Evolutionary conservation across 2,797 vertebrate species (phyloP).

Genomic region (Craterocephalus amniculus): DNA sequence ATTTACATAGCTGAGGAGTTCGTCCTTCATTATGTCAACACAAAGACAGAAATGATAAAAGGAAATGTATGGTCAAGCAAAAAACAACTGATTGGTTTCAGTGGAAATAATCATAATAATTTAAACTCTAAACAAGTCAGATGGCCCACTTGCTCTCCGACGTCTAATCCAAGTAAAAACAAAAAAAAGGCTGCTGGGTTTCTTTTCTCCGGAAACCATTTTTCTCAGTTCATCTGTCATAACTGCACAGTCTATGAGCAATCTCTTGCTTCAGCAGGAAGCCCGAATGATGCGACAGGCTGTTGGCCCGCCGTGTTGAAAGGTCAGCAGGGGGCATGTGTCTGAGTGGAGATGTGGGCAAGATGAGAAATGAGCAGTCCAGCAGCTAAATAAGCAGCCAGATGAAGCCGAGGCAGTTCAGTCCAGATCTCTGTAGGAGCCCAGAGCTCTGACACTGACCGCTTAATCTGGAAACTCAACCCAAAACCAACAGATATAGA

Average conservation of each 20-base stretch:
- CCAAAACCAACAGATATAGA: no score
- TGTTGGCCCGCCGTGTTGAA: slow-evolving; percentile 38
- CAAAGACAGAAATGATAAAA: slow-evolving; percentile 4
- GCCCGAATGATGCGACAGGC: slow-evolving; percentile 23
- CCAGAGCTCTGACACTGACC: neutral
- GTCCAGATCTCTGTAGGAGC: slow-evolving; percentile 7
- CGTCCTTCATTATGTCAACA: slow-evolving; percentile 22
- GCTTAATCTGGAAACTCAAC: slow-evolving; percentile 18
- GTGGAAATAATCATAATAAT: slow-evolving; percentile 1
- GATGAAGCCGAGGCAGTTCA: slow-evolving; percentile 13
- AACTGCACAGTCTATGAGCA: slow-evolving; percentile 5
- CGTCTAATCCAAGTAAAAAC: slow-evolving; percentile 2
- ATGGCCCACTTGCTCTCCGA: neutral
- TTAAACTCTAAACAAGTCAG: neutral
- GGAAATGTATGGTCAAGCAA: neutral
- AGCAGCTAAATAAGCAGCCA: slow-evolving; percentile 36
- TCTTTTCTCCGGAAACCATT: slow-evolving; percentile 11
- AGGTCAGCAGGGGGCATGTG: slow-evolving; percentile 27
- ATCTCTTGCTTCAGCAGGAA: slow-evolving; percentile 40
- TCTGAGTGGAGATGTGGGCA: slow-evolving; percentile 24
- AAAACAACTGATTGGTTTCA: slow-evolving; percentile 4
- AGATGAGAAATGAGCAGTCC: slow-evolving; percentile 35
- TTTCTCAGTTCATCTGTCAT: slow-evolving; percentile 19
- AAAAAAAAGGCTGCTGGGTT: neutral
- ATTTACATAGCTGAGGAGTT: slow-evolving; percentile 42